A percentile compares a stretch with the other conserved stretches of the same genome.
Conservation (phyloP, 2,888 invertebrate species). For the Eupithecia centaureata region DNA sequence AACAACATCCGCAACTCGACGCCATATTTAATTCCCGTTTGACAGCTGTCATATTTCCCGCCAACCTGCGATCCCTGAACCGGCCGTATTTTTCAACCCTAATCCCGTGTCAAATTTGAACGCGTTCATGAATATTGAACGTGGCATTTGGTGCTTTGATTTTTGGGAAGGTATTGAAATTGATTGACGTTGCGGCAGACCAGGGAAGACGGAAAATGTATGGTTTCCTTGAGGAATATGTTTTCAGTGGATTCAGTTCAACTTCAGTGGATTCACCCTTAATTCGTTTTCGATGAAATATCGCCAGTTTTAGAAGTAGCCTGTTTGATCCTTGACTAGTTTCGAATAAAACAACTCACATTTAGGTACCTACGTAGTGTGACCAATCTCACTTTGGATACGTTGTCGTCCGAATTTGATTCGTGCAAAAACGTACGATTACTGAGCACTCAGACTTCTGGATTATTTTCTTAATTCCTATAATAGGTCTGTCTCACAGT, state of each 20-base stretch:
- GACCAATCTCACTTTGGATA: no score
- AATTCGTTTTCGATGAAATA: no score
- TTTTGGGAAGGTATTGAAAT: conserved; percentile 25
- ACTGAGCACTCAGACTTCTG: no score
- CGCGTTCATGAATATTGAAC: conserved; percentile 42
- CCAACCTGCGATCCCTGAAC: conserved; percentile 51
- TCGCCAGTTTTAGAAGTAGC: no score
- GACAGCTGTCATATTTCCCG: conserved; percentile 72
- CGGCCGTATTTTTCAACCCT: conserved; percentile 60
- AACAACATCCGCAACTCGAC: conserved; percentile 19
- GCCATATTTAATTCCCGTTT: conserved; percentile 65
- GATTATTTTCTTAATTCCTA: no score
- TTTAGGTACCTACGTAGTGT: no score
- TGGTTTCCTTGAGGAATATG: neutral
- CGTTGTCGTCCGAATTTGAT: no score
- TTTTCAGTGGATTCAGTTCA: neutral
- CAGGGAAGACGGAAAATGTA: neutral
- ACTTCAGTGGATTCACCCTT: no score
- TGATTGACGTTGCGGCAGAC: conserved; percentile 20
- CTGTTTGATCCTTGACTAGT: no score
- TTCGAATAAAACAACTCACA: no score
- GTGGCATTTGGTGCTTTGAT: conserved; percentile 30
- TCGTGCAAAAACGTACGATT: no score
- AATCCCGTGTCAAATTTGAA: conserved; percentile 41
- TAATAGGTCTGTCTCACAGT: no score